A percentile compares a stretch with the other conserved stretches of the same genome.
phyloP scores from a whole-genome alignment of 1,140 invertebrate species.

The Yoshiicerus persimilis region DNA sequence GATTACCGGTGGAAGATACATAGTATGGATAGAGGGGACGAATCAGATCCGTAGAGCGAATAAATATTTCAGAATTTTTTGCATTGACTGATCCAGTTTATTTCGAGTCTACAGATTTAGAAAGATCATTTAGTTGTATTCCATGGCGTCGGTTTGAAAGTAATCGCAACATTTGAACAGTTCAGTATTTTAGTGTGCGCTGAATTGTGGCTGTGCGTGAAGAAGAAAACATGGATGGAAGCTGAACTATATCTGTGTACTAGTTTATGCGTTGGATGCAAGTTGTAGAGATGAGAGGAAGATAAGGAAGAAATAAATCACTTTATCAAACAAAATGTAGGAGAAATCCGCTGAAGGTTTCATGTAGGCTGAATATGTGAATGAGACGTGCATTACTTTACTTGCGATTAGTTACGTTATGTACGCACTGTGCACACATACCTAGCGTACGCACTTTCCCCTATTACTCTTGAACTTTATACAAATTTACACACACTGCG shows the following conservation, averaged over 20 bases:
- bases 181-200: no score
- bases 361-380: not conserved
- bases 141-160: no score
- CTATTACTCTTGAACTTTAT: not conserved
- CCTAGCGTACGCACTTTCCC: not conserved
- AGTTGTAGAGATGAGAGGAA: not conserved
- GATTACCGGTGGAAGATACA: no score
- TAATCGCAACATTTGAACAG: no score
- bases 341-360: not conserved
- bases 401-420: not conserved
- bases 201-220: not conserved
- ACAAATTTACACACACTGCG: no score
- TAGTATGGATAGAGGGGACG: no score
- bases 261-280: not conserved
- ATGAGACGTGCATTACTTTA: not conserved
- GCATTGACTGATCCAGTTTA: no score
- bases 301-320: not conserved
- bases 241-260: not conserved
- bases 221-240: not conserved
- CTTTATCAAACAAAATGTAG: not conserved
- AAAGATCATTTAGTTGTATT: no score
- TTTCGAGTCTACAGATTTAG: no score
- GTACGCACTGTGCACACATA: not conserved
- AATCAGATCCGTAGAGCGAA: no score
- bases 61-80: no score